Evolutionary conservation across 2,113 vertebrate genomes (phyloP).

Genomic region (Labeo catla): DNA sequence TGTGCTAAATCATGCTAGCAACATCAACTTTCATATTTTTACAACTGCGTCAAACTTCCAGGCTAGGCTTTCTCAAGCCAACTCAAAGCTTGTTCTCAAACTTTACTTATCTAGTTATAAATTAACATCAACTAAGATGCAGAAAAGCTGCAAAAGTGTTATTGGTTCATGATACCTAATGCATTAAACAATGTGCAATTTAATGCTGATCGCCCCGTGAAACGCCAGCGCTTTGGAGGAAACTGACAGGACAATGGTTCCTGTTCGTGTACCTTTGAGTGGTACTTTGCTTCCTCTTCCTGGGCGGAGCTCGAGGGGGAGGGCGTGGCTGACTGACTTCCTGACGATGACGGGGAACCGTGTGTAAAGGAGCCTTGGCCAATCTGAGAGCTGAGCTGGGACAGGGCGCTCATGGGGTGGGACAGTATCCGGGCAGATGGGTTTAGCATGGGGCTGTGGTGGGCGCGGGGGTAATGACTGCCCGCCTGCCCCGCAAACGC

Average conservation of each 20-base stretch:
- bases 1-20: no score
- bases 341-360: constrained; percentile 94
- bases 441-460: constrained; percentile 89
- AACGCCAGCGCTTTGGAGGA: not conserved
- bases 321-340: constrained; percentile 97
- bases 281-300: constrained; percentile 96
- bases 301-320: constrained; percentile 98
- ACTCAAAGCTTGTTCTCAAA: no score
- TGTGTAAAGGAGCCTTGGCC: constrained; percentile 84
- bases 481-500: constrained; percentile 94
- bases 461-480: constrained; percentile 85
- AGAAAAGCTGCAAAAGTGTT: not conserved
- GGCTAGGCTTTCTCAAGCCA: no score
- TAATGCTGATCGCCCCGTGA: not conserved
- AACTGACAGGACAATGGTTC: not conserved
- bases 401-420: constrained; percentile 89
- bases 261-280: constrained; percentile 85
- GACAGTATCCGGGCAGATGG: constrained; percentile 86
- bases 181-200: not conserved
- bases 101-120: no score
- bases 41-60: no score
- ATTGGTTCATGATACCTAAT: not conserved
- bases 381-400: constrained; percentile 96
- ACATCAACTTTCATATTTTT: no score
- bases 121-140: no score